Conservation (phyloP, 1,140 invertebrate genomes). For the Zaprionus nigranus region DNA sequence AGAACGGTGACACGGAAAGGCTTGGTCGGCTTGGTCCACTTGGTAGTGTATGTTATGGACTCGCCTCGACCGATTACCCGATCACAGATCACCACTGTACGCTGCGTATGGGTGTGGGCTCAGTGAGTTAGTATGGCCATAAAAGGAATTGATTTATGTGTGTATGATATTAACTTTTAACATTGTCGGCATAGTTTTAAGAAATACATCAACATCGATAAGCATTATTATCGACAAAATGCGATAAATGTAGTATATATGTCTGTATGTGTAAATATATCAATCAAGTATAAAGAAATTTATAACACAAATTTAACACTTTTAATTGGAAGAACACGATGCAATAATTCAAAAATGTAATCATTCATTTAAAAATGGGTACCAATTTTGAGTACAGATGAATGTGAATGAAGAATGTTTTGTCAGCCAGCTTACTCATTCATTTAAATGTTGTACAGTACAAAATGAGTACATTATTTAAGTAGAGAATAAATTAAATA, state of each 20-base stretch:
- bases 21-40: neutral
- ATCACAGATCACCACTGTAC: neutral
- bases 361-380: too few relatives aligned
- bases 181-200: neutral
- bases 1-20: constrained; percentile 33
- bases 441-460: too few relatives aligned
- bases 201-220: neutral
- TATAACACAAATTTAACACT: neutral
- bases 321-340: neutral
- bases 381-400: too few relatives aligned
- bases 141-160: constrained; percentile 27
- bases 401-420: too few relatives aligned
- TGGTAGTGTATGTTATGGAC: neutral
- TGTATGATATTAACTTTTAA: neutral
- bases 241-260: too few relatives aligned
- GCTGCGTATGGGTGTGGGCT: constrained; percentile 44
- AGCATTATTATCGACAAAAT: too few relatives aligned
- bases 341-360: too few relatives aligned
- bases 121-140: constrained; percentile 27
- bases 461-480: too few relatives aligned
- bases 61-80: neutral
- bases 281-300: neutral
- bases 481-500: too few relatives aligned
- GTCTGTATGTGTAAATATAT: neutral
- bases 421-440: too few relatives aligned